Evolutionary conservation across 2,888 invertebrate genomes (phyloP).

Genomic region (Seira ritae): DNA sequence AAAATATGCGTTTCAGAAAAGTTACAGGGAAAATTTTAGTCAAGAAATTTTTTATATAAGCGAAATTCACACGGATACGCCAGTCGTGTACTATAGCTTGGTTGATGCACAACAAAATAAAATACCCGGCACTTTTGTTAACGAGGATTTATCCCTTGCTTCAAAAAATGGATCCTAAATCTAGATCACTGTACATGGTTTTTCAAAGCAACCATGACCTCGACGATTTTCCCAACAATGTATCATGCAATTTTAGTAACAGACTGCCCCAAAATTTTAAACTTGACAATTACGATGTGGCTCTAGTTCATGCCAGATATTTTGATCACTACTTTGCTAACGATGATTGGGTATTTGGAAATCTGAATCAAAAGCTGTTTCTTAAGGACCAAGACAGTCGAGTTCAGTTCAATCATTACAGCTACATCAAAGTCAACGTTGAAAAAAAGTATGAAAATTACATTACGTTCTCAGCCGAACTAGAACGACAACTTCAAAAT

Average conservation of each 20-base stretch:
- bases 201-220: neutral
- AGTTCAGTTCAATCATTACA: too few relatives aligned
- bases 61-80: too few relatives aligned
- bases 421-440: neutral
- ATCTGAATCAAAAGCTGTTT: too few relatives aligned
- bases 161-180: neutral
- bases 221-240: neutral
- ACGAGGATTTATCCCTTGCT: neutral
- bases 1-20: neutral
- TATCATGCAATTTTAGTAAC: neutral
- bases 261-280: neutral
- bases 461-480: neutral
- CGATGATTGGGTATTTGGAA: too few relatives aligned
- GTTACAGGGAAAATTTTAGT: neutral
- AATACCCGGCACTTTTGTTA: neutral
- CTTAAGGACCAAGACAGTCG: too few relatives aligned
- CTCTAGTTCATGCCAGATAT: too few relatives aligned
- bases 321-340: too few relatives aligned
- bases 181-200: neutral
- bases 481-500: neutral
- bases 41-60: neutral
- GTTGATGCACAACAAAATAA: neutral
- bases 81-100: too few relatives aligned
- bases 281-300: neutral
- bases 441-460: neutral